Percentiles rank a stretch among this genome's conserved stretches.
Conservation (phyloP, 2,888 invertebrate genomes). For the Teinopalpus imperialis region DNA sequence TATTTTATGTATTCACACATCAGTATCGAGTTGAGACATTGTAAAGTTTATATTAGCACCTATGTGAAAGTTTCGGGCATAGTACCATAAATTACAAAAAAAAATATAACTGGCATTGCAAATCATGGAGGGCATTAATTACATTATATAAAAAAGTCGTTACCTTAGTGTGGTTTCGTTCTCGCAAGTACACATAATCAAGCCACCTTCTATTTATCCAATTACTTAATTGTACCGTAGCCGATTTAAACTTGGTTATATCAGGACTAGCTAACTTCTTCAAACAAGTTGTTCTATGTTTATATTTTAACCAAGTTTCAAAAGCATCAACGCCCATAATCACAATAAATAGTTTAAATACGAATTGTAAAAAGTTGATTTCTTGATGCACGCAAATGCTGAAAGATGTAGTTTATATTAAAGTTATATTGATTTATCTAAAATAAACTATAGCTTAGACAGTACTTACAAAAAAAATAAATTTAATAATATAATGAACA, state of each 20-base stretch:
- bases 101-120: too few relatives aligned
- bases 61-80: too few relatives aligned
- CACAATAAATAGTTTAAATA: constrained; percentile 46
- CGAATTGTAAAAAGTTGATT: constrained; percentile 55
- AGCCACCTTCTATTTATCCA: constrained; percentile 50
- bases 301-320: constrained; percentile 69
- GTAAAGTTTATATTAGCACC: too few relatives aligned
- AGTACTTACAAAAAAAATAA: constrained; percentile 62
- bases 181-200: constrained; percentile 57
- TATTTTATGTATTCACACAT: too few relatives aligned
- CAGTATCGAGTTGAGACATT: too few relatives aligned
- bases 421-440: too few relatives aligned
- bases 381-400: constrained; percentile 58
- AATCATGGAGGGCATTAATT: too few relatives aligned
- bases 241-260: constrained; percentile 43
- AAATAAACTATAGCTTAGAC: neutral
- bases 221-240: constrained; percentile 36
- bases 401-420: constrained; percentile 34
- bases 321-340: constrained; percentile 58
- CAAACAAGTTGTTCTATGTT: constrained; percentile 65
- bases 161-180: constrained; percentile 71
- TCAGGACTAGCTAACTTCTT: constrained; percentile 54
- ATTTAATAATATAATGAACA: constrained; percentile 56
- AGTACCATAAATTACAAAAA: too few relatives aligned
- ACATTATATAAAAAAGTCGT: constrained; percentile 27